Evolutionary conservation across 2,888 invertebrate genomes (phyloP).

Genomic region (Coronaproctus castanopsis): DNA sequence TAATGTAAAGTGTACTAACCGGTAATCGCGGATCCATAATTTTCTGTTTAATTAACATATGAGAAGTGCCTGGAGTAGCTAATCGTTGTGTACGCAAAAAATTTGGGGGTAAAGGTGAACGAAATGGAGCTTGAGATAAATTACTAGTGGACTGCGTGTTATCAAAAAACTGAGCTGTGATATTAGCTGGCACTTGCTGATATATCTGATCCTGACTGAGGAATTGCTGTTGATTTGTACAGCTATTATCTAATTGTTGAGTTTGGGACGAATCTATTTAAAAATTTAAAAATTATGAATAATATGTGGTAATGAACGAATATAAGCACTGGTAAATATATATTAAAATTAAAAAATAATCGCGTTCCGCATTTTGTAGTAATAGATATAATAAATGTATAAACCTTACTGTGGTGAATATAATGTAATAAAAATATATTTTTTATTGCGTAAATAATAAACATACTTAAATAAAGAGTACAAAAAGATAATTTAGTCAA

Average conservation of each 20-base stretch:
- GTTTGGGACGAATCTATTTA: slow-evolving; percentile 1
- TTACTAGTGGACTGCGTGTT: slow-evolving; percentile 19
- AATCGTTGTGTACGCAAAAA: slow-evolving; percentile 32
- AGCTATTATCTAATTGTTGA: slow-evolving; percentile 3
- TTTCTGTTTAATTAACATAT: slow-evolving; percentile 23
- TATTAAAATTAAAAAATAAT: not conserved
- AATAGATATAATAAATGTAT: too few species aligned
- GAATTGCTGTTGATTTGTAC: slow-evolving; percentile 7
- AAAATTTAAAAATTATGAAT: too few species aligned
- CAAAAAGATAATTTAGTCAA: too few species aligned
- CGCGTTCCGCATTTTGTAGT: too few species aligned
- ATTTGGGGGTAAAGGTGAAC: slow-evolving; percentile 45
- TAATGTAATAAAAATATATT: too few species aligned
- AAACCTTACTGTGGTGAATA: too few species aligned
- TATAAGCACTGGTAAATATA: not conserved
- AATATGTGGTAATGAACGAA: too few species aligned
- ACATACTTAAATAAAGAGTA: too few species aligned
- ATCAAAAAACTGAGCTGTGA: slow-evolving; percentile 1
- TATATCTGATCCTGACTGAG: slow-evolving; percentile 12
- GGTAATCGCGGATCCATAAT: slow-evolving; percentile 30
- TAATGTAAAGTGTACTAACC: too few species aligned
- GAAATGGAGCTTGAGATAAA: slow-evolving; percentile 31
- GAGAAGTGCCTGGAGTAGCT: slow-evolving; percentile 15
- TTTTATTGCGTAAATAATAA: too few species aligned
- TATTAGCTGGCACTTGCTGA: slow-evolving; percentile 7